Conservation (phyloP, 2,113 vertebrate species). For the Lophotis ruficrista region DNA sequence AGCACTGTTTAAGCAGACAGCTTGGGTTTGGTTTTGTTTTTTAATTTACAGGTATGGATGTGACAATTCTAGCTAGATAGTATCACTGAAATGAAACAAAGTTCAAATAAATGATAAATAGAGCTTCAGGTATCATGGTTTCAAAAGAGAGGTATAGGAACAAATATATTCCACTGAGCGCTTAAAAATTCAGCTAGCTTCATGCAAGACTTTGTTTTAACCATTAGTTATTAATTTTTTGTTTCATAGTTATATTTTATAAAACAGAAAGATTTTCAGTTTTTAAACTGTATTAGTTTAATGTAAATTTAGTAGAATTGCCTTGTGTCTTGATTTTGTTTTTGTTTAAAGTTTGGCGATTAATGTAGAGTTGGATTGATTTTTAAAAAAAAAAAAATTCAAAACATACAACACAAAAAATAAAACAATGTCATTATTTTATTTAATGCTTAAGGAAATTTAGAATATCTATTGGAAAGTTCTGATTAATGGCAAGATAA, state of each 20-base stretch:
- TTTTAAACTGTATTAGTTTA: neutral
- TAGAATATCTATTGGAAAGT: neutral
- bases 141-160: neutral
- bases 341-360: neutral
- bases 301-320: neutral
- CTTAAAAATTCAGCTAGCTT: neutral
- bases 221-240: neutral
- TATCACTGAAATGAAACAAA: neutral
- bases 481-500: neutral
- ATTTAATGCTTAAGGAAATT: neutral
- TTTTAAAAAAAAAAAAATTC: neutral
- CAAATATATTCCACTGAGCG: neutral
- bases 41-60: neutral
- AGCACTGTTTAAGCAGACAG: slow-evolving; percentile 18
- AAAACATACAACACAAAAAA: neutral
- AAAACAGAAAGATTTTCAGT: neutral
- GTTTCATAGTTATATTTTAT: neutral
- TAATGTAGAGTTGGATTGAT: neutral
- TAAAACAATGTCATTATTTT: neutral
- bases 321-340: neutral
- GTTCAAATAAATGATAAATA: neutral
- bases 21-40: neutral
- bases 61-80: slow-evolving; percentile 38
- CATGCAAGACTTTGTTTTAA: neutral
- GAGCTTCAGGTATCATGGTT: neutral